These are phyloP conservation scores for Scolopax bukidnonensis DNA, from an alignment of 2,797 vertebrate species.

Conservation along the genomic window DNA sequence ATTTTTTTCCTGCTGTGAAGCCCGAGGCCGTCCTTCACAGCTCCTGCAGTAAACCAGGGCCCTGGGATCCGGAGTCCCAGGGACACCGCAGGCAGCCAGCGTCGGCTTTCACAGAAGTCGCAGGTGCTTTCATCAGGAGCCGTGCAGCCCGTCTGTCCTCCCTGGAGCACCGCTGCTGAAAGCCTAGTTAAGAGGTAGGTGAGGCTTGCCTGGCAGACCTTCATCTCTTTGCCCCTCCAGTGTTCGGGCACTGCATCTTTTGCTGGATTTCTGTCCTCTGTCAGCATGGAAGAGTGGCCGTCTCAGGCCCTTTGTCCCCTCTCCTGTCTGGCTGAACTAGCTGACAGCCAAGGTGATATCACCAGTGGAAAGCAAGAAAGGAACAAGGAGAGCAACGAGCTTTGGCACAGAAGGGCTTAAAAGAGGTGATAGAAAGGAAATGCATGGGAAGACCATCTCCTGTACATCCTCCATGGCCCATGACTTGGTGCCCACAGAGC, in stretches of 20 bases:
- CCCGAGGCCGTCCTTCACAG: constrained; percentile 46
- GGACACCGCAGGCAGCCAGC: background rate
- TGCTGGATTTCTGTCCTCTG: background rate
- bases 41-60: constrained; percentile 37
- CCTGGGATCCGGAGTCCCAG: background rate
- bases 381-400: background rate
- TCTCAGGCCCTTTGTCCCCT: background rate
- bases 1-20: constrained; percentile 47
- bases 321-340: background rate
- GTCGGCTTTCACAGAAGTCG: background rate
- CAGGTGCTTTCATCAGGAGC: constrained; percentile 26
- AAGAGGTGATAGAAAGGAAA: background rate
- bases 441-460: background rate
- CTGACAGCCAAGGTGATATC: background rate
- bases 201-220: background rate
- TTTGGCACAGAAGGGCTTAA: background rate
- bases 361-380: background rate
- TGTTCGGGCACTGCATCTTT: background rate
- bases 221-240: background rate
- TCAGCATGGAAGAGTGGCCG: background rate
- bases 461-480: background rate
- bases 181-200: background rate
- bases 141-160: background rate
- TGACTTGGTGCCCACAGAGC: background rate
- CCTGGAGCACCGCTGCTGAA: background rate